These are phyloP conservation scores for Drosophila mauritiana DNA, from an alignment of 1,140 invertebrate species.

Conservation along the genomic window DNA sequence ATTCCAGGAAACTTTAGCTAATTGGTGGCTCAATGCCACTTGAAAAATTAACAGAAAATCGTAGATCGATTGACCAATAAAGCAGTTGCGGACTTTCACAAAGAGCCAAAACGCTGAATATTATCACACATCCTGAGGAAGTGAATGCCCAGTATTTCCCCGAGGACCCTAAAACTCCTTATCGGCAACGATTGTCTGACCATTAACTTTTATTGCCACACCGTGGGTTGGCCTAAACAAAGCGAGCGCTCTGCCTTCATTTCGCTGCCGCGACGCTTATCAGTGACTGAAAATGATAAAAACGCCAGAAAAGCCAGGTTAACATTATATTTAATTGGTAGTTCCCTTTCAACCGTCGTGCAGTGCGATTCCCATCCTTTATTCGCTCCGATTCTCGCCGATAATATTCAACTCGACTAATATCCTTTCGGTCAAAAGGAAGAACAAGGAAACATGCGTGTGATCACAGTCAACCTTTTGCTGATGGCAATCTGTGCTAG, in stretches of 20 bases:
- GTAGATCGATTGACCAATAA: background rate
- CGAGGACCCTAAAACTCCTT: conserved; percentile 4
- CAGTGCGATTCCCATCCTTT: conserved; percentile 54
- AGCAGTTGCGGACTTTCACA: no score
- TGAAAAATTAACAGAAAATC: no score
- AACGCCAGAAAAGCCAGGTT: conserved; percentile 75
- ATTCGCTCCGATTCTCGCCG: conserved; percentile 3
- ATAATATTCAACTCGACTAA: background rate
- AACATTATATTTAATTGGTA: conserved; percentile 83
- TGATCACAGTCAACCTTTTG: conserved; percentile 22
- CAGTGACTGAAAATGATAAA: conserved; percentile 63
- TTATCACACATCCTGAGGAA: conserved; percentile 60
- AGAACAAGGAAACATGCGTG: conserved; percentile 38
- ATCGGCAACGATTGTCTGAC: conserved; percentile 25
- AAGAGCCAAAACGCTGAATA: conserved; percentile 1
- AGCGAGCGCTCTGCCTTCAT: conserved; percentile 20
- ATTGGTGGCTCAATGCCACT: no score
- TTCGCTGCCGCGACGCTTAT: conserved; percentile 47
- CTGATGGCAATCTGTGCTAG: conserved; percentile 43
- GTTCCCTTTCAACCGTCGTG: conserved; percentile 65
- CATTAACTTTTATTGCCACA: conserved; percentile 11
- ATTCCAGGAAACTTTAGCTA: no score
- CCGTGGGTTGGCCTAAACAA: no score
- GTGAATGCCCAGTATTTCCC: conserved; percentile 18
- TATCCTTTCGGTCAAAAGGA: conserved; percentile 32